Base-by-base conservation (phyloP, 2,888 invertebrate species). In the Dendrolimus houi region DNA sequence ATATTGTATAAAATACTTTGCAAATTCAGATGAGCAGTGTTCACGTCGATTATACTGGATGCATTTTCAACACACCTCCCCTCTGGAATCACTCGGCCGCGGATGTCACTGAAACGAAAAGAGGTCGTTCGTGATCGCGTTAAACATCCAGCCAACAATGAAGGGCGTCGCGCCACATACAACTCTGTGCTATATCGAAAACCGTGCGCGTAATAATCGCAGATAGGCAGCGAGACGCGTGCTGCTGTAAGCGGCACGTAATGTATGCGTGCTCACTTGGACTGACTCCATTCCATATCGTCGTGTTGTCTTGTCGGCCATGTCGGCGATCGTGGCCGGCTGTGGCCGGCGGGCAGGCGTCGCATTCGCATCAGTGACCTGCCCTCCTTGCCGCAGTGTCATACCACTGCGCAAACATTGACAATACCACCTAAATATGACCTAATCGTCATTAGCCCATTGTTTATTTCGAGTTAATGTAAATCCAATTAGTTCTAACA, bases 21-120 rank as follows among this genome's bases (percentile, higher is more conserved):
- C 6, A 29, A 29, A 29, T 29, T 29, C 29, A 29, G 29, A 29
- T 17, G 17, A 17, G 17, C 17, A 17, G 3, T 17, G 17, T 17
- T 17, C 17, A 17, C 29, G 29, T 29, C 29, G 29, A 29, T 6
- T 29, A 29, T 52, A 40, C 55, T 56, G 62, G 60, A 63, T 57
- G 62, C 53, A 56, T 56, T 56, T 56, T 53, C 53, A 41, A 53
- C 53, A 47, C 47, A 2, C 12, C 47, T 47, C 59, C 57, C 74
- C 76, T 69, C 73, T 72, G 74, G 72, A 77, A 68, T 68, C 67
- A 64, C 63, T 62, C 60, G 64, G 64, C 62, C 64, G 67, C 74
- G 68, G 73, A 75, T 80, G 85, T 85, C 82, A 81, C 81, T 85
- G 83, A 81, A 87, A 83, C 75, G 77, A 79, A 89, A 87, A 88